Evolutionary conservation across 2,113 vertebrate genomes (phyloP).

Genomic region (Lonchura striata): DNA sequence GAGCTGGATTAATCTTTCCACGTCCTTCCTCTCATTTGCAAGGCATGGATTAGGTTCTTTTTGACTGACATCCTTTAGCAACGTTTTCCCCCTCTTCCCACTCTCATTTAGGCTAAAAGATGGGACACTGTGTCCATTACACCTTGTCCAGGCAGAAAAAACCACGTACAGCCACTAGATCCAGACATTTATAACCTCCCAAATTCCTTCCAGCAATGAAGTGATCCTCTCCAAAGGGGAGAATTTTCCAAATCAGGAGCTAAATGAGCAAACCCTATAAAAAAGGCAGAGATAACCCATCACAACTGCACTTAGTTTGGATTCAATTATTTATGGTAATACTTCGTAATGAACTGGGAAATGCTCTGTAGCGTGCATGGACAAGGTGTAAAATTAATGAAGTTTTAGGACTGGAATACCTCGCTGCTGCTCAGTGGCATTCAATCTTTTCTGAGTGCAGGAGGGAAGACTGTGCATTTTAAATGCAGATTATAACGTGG

Average conservation of each 20-base stretch:
- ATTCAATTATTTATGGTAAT: conserved; percentile 65
- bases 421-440: background rate
- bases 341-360: conserved; percentile 46
- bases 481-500: conserved; percentile 36
- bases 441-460: conserved; percentile 40
- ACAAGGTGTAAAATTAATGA: conserved; percentile 69
- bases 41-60: background rate
- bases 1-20: background rate
- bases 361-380: background rate
- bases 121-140: background rate
- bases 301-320: conserved; percentile 27
- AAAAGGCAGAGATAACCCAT: conserved; percentile 5
- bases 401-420: conserved; percentile 33
- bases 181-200: background rate
- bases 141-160: background rate
- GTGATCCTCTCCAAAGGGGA: background rate
- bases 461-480: conserved; percentile 1
- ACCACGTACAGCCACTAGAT: background rate
- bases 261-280: background rate
- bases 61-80: background rate
- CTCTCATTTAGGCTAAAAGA: background rate
- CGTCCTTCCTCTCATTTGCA: background rate
- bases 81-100: background rate
- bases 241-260: conserved; percentile 9
- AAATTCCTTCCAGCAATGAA: background rate